A percentile compares a stretch with the other conserved stretches of the same genome.
Evolutionary conservation across 53 echinoderm and acorn worm species (phyloP).

Genomic region (Echinometra lucunter): DNA sequence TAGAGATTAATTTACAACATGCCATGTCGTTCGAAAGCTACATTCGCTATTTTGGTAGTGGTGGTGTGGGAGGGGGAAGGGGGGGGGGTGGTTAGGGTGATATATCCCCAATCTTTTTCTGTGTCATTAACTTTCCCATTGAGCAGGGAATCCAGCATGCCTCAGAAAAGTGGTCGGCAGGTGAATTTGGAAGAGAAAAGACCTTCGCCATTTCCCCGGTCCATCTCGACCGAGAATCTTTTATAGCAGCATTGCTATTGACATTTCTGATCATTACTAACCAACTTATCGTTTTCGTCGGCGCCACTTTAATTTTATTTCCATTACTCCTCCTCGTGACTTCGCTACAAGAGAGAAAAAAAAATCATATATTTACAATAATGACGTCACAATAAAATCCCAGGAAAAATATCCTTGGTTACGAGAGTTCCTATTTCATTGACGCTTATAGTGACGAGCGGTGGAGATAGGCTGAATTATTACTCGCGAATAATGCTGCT

Average conservation of each 20-base stretch:
- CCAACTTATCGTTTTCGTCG: slow-evolving; percentile 29
- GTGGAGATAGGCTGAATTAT: background rate
- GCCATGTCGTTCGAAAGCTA: background rate
- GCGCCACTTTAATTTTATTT: slow-evolving; percentile 53
- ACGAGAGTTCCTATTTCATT: background rate
- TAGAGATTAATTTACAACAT: no score
- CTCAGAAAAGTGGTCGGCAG: slow-evolving; percentile 16
- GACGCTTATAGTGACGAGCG: background rate
- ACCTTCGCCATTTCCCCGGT: slow-evolving; percentile 31
- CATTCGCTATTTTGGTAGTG: background rate
- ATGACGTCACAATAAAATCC: slow-evolving; percentile 36
- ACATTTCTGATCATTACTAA: slow-evolving; percentile 56
- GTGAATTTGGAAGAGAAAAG: background rate
- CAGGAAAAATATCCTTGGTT: background rate
- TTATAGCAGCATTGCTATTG: background rate
- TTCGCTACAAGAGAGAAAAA: background rate
- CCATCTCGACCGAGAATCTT: background rate
- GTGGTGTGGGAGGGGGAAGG: background rate
- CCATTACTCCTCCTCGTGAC: background rate
- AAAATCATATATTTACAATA: background rate
- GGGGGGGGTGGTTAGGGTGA: background rate
- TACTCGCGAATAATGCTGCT: background rate
- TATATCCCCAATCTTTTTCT: background rate
- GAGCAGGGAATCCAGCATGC: background rate
- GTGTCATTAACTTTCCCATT: background rate